phyloP scores from a whole-genome alignment of 2,113 vertebrate genomes.

The Bubo bubo region DNA sequence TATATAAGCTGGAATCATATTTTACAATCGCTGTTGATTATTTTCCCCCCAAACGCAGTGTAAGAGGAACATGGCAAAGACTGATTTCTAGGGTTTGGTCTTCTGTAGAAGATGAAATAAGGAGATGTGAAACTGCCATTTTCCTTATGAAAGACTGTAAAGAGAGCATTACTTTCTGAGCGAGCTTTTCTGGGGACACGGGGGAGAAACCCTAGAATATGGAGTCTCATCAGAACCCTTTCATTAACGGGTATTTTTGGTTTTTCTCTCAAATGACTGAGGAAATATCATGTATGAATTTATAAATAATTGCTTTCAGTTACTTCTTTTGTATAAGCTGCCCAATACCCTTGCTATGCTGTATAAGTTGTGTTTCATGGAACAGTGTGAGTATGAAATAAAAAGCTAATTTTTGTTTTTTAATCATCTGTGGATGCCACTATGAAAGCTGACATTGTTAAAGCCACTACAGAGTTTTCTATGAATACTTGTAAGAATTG shows the following conservation, averaged over 20 bases:
- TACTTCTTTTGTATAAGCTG: constrained; percentile 80
- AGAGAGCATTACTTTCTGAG: constrained; percentile 67
- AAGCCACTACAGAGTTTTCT: constrained; percentile 90
- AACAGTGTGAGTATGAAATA: constrained; percentile 78
- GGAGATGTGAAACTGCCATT: constrained; percentile 53
- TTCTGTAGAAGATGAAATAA: constrained; percentile 65
- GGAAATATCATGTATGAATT: constrained; percentile 76
- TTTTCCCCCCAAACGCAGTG: neutral
- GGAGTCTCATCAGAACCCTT: constrained; percentile 73
- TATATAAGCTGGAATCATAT: constrained; percentile 73
- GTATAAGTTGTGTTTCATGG: constrained; percentile 81
- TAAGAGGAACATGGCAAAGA: constrained; percentile 51
- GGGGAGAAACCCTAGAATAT: constrained; percentile 61
- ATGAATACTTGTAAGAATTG: constrained; percentile 89
- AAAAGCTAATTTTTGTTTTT: constrained; percentile 74
- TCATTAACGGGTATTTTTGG: constrained; percentile 78
- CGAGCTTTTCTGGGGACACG: constrained; percentile 63
- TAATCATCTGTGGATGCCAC: constrained; percentile 82
- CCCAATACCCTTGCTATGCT: constrained; percentile 78
- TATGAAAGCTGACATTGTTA: constrained; percentile 81
- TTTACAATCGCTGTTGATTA: constrained; percentile 57
- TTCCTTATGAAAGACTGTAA: constrained; percentile 66
- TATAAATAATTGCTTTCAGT: constrained; percentile 79
- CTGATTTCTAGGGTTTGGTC: constrained; percentile 53
- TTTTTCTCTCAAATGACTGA: constrained; percentile 72